Conservation (phyloP, 2,113 vertebrate species). For the Percopsis transmontana region DNA sequence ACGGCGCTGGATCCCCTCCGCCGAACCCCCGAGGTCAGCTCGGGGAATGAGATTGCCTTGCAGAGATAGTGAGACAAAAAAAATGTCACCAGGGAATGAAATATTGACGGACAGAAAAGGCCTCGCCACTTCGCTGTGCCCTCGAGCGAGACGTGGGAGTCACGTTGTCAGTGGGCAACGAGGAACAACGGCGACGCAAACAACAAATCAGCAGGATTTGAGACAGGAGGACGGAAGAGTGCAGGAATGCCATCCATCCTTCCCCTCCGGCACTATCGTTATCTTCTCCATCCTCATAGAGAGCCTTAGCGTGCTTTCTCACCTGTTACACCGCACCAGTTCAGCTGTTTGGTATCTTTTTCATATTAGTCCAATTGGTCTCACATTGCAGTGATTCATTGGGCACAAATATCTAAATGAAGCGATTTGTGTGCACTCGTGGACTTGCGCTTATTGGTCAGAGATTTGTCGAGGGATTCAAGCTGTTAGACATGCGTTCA, state of each 20-base stretch:
- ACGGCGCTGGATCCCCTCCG: constrained; percentile 38
- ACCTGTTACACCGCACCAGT: too few species aligned
- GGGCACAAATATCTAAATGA: too few species aligned
- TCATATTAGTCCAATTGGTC: too few species aligned
- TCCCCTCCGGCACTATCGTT: constrained; percentile 25
- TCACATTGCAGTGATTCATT: too few species aligned
- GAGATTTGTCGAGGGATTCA: too few species aligned
- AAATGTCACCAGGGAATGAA: constrained; percentile 66
- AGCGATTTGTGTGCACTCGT: too few species aligned
- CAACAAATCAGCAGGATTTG: constrained; percentile 39
- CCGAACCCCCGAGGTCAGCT: constrained; percentile 55
- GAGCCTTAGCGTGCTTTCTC: neutral
- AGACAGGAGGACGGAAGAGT: constrained; percentile 20
- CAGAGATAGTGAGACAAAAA: constrained; percentile 51
- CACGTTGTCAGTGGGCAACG: constrained; percentile 32
- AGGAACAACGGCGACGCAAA: constrained; percentile 50
- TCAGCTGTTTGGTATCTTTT: too few species aligned
- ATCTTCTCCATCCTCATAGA: constrained; percentile 21
- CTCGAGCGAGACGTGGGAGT: constrained; percentile 21
- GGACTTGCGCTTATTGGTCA: too few species aligned
- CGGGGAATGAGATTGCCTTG: constrained; percentile 56
- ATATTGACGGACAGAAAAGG: constrained; percentile 67
- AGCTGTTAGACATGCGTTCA: too few species aligned
- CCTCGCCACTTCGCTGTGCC: constrained; percentile 43
- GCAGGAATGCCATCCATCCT: constrained; percentile 9